Evolutionary conservation across 2,113 vertebrate genomes (phyloP), one percentile per base, ranked within the genome.

Genomic region (Larimichthys crocea): DNA sequence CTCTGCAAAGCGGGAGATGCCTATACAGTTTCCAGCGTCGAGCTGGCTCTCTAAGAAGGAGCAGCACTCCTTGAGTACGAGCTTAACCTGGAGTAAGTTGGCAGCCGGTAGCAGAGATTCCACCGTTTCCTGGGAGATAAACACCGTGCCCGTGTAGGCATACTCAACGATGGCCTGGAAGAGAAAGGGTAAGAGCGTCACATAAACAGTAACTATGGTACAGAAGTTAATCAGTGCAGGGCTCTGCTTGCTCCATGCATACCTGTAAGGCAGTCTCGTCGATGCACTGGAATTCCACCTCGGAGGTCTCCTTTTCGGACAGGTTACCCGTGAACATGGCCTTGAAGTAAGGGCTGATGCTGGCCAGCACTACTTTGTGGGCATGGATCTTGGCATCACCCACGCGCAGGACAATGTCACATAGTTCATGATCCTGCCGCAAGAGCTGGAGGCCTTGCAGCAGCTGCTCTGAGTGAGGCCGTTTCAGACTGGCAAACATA

Each of bases 281-380:
- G 0, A 99, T 92, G 86, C 97, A 97, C 92, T 98, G 98, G 92
- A 99, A 99, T 85, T 99, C 98, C 79, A 99, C 98, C 91, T 99
- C 97, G 0, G 96, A 95, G 74, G 97, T 99, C 93, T 98, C 98
- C 88, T 99, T 99, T 93, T 99, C 98, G 0, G 98, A 99, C 46
- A 99, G 95, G 92, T 96, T 99, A 66, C 98, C 98, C 0, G 98
- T 98, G 94, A 99, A 99, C 98, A 99, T 99, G 93, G 98, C 98
- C 94, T 98, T 99, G 94, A 99, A 99, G 92, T 99, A 99, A 0
- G 98, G 98, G 83, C 98, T 99, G 94, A 99, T 97, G 94, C 98
- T 98, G 91, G 98, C 98, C 82, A 99, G 95, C 77, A 99, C 98
- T 88, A 95, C 98, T 89, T 97, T 99, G 94, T 99, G 98, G 2